Evolutionary conservation across 2,113 vertebrate species (phyloP), one percentile per base, ranked within the genome.

Genomic region (Ammodramus savannarum): DNA sequence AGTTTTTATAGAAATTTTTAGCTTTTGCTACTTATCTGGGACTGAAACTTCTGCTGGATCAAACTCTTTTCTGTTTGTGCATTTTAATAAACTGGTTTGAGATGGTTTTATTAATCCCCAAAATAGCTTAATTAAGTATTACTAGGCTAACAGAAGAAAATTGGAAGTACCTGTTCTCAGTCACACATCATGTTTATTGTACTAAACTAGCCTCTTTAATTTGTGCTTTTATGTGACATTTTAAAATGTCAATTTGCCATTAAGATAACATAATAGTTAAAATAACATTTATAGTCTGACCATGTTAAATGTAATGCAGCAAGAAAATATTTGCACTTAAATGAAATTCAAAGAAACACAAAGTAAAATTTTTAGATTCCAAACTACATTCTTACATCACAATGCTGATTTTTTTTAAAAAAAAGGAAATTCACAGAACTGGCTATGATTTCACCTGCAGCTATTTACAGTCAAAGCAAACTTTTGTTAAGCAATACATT

Each of bases 151-250:
- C 16, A 69, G 74, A 85, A 79, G 46, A 62, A 91, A 95, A 91
- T 36, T 32, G 78, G 27, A 90, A 75, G 22, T 90, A 91, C 63
- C 67, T 85, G 78, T 69, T 73, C 75, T 76, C 43, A 88, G 82
- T 85, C 78, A 85, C 67, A 87, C 21, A 77, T 62, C 62, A 51
- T 83, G 32, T 73, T 93, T 90, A 82, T 88, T 58, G 38, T 69
- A 61, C 78, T 62, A 85, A 76, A 63, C 7, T 55, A 73, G 13
- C 7, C 34, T 85, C 71, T 90, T 91, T 66, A 73, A 76, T 73
- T 76, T 95, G 67, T 88, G 51, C 12, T 90, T 96, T 94, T 90
- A 87, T 63, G 23, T 91, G 81, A 69, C 82, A 91, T 91, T 94
- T 93, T 62, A 79, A 90, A 95, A 91, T 80, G 75, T 73, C 67